Base-by-base conservation (phyloP, 1,140 invertebrate genomes). In the Sarcophaga bullata region DNA sequence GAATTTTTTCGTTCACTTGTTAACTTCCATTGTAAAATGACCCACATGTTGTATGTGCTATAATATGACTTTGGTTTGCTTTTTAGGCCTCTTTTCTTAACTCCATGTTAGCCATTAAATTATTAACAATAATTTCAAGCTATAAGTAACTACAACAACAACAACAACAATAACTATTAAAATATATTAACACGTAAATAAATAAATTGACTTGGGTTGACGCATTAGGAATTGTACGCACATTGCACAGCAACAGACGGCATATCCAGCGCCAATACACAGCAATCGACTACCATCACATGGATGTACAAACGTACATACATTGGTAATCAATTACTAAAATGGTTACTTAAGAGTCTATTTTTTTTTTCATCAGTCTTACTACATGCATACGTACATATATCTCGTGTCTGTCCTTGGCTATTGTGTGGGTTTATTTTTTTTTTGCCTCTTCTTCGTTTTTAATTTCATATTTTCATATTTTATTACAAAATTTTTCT, bases 121-220 rank as follows among this genome's bases (percentile, higher is more conserved):
- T 13, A 72, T 25, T 25, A 49, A 17, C 48, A 78, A 78, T 50
- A 78, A 50, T n/a, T 48, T 19, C 10, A 9, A 52, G 46, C 58
- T 13, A 75, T 10, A 76, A 73, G 72, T 47, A n/a, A n/a, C 52
- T 46, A 46, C 47, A 76, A 15, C 47, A 11, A 17, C 46, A 15
- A 58, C 15, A 58, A 47, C 73, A 76, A 48, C 46, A 48, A 76
- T 76, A 17, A 76, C 46, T 48, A 76, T 15, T 15, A 76, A 76
- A 76, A 76, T 76, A 50, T 78, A 78, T 78, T 78, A 78, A 52
- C 75, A 78, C 75, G 75, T 78, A 78, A 78, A 78, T 78, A 52
- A 78, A 78, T 78, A 78, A 78, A 19, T 52, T 78, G 75, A 48
- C 73, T 46, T 73, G 73, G 10, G 58, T 85, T 85, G 80, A 85